A percentile compares a stretch with the other conserved stretches of the same genome.
phyloP scores from a whole-genome alignment of 64 coral and sea anemone genomes.

The Pocillopora verrucosa region DNA sequence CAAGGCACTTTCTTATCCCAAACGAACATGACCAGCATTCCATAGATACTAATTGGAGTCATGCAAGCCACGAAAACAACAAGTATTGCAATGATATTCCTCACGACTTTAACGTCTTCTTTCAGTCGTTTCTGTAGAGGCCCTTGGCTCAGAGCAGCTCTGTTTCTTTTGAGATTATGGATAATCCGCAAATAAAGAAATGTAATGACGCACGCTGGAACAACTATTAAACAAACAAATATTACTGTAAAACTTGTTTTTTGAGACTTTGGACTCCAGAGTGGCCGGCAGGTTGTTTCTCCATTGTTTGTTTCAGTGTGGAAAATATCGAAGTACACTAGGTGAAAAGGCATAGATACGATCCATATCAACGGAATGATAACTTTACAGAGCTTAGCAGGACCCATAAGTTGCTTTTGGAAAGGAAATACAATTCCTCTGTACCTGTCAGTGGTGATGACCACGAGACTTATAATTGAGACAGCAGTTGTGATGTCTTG shows the following conservation, averaged over 20 bases:
- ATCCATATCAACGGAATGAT: conserved; percentile 4
- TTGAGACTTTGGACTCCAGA: background rate
- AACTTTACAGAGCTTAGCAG: background rate
- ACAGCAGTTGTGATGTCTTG: background rate
- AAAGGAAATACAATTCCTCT: background rate
- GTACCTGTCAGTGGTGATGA: background rate
- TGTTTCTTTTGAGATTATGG: background rate
- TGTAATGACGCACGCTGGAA: background rate
- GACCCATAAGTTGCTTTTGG: background rate
- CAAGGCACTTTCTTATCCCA: conserved; percentile 7
- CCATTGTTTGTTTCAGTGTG: background rate
- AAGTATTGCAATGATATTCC: background rate
- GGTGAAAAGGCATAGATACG: background rate
- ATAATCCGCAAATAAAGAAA: background rate
- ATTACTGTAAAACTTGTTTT: background rate
- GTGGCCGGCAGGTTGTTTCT: background rate
- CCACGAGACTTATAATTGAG: background rate
- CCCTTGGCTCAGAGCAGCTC: background rate
- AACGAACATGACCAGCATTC: background rate
- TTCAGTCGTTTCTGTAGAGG: background rate
- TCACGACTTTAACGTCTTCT: background rate
- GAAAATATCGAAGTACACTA: background rate
- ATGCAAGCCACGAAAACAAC: background rate
- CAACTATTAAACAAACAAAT: background rate
- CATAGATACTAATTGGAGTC: background rate